These are phyloP conservation scores for Myripristis murdjan DNA, from an alignment of 2,797 vertebrate species.

Conservation along the genomic window DNA sequence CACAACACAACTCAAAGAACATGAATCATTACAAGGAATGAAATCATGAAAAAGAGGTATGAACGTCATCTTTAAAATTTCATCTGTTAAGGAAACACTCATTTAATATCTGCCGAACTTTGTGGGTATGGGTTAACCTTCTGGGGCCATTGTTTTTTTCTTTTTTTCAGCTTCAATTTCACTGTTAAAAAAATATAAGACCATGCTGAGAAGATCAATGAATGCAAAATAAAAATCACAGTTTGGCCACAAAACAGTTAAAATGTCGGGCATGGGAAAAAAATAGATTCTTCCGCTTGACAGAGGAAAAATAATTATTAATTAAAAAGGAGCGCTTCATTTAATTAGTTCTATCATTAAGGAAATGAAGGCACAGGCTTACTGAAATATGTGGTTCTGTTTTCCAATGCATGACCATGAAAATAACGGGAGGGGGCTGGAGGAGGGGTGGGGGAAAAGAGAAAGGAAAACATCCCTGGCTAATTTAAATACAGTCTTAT, in stretches of 20 bases:
- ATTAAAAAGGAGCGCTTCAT: conserved; percentile 76
- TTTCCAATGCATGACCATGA: conserved; percentile 71
- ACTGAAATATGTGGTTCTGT: conserved; percentile 63
- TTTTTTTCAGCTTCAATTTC: not conserved
- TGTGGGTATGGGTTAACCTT: not conserved
- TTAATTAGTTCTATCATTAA: conserved; percentile 80
- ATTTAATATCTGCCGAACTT: not conserved
- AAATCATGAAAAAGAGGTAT: not conserved
- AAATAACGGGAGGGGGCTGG: conserved; percentile 63
- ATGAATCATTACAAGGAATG: not conserved
- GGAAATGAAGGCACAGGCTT: conserved; percentile 62
- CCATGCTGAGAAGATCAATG: conserved; percentile 20
- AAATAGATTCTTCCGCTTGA: conserved; percentile 79
- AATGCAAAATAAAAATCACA: conserved; percentile 45
- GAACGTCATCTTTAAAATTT: no score
- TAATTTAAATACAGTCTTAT: conserved; percentile 98
- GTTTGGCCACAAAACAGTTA: conserved; percentile 45
- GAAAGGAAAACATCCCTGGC: conserved; percentile 70
- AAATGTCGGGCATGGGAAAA: conserved; percentile 39
- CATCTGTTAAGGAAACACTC: not conserved
- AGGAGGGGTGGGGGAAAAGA: conserved; percentile 43
- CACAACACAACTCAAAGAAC: no score
- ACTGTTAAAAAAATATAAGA: conserved; percentile 10
- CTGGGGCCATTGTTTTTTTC: not conserved
- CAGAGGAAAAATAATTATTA: conserved; percentile 84